Evolutionary conservation across 2,797 vertebrate species (phyloP).

Genomic region (Alosa sapidissima): DNA sequence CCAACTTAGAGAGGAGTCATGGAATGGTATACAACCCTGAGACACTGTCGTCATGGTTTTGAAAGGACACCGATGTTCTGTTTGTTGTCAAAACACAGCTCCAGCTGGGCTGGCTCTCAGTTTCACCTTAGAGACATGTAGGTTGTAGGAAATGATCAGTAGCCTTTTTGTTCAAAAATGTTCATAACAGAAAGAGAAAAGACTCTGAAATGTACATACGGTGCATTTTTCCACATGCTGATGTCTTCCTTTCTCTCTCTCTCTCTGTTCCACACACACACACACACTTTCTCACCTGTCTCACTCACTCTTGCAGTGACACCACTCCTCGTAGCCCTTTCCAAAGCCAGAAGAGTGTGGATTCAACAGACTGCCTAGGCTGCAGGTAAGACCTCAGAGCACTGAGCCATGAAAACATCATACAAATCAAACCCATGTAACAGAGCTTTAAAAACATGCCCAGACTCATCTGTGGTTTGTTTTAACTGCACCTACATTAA

Average conservation of each 20-base stretch:
- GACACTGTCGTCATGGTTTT: not conserved
- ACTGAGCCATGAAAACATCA: too few species aligned
- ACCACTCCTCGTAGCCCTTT: not conserved
- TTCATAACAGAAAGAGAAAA: not conserved
- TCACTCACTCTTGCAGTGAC: slow-evolving; percentile 30
- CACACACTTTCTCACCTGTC: not conserved
- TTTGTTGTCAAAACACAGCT: not conserved
- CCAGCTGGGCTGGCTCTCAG: not conserved
- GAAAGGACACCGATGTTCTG: not conserved
- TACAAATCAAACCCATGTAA: too few species aligned
- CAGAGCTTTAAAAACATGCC: not conserved
- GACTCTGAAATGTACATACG: not conserved
- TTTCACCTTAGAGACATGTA: not conserved
- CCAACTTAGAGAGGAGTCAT: not conserved
- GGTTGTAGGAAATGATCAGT: not conserved
- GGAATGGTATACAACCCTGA: not conserved
- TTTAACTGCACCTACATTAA: not conserved
- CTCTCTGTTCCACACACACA: not conserved
- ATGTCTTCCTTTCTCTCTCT: not conserved
- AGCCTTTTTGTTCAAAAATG: not conserved
- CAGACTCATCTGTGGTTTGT: not conserved
- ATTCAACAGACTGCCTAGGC: slow-evolving; percentile 17
- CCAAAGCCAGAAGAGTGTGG: slow-evolving; percentile 13
- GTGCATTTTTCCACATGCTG: not conserved
- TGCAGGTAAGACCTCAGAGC: slow-evolving; percentile 38